Base-by-base conservation (phyloP, 2,113 vertebrate genomes). In the Ciconia maguari region DNA sequence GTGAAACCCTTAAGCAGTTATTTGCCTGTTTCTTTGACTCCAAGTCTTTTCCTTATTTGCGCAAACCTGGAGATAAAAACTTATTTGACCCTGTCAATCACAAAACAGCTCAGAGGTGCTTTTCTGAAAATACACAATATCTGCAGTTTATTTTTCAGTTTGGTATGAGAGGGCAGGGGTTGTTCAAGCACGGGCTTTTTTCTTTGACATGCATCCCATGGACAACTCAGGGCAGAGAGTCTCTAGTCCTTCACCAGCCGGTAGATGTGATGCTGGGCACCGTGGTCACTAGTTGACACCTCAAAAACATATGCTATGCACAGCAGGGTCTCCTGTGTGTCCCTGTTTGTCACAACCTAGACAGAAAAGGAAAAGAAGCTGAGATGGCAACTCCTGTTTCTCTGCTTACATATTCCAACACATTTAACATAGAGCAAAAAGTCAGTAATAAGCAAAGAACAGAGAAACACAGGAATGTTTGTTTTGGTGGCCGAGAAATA, bases 261-360 rank as follows among this genome's bases (percentile, higher is more conserved):
- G 98, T 99, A 99, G 98, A 99, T 99, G 88, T 99, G 99, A 97
- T 99, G 99, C 90, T 99, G 99, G 22, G 99, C 99, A 19, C 99
- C 99, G 0, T 99, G 99, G 94, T 99, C 99, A 20, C 99, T 99
- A 69, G 99, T 98, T 38, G 99, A 99, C 94, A 99, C 99, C 96
- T 99, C 99, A 19, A 99, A 99, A 93, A 99, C 99, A 27, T 99
- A 99, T 2, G 99, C 99, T 64, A 99, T 96, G 94, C 99, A 99
- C 84, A 99, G 98, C 97, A 99, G 96, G 18, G 98, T 99, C 98
- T 99, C 99, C 95, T 99, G 98, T 15, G 99, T 99, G 98, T 99
- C 99, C 94, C 99, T 98, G 98, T 99, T 99, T 76, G 98, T 99
- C 96, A 99, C 99, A 96, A 99, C 99, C 99, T 99, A 98, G 36